Conservation (phyloP, 2,888 invertebrate genomes). For the Cataglyphis altisquamis region DNA sequence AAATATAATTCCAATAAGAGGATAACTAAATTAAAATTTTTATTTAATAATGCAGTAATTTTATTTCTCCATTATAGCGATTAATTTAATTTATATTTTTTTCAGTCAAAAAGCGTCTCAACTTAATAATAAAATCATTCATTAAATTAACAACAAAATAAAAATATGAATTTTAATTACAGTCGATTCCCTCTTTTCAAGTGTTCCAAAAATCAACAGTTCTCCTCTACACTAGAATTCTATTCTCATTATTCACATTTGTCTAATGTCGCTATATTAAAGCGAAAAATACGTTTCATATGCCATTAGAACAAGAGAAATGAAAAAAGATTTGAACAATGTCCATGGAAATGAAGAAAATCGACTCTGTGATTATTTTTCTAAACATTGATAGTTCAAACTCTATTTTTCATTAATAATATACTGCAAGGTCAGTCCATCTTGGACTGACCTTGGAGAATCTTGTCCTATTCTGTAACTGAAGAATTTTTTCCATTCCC, state of each 20-base stretch:
- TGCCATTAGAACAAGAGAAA: not conserved
- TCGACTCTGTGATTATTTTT: not conserved
- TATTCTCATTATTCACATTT: not conserved
- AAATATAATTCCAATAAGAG: not conserved
- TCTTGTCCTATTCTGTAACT: conserved; percentile 6
- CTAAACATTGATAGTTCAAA: not conserved
- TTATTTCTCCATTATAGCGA: not conserved
- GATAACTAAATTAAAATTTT: conserved; percentile 19
- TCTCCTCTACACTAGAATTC: not conserved
- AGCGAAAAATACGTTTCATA: not conserved
- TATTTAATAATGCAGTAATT: not conserved
- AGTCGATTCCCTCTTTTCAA: not conserved
- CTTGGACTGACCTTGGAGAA: not conserved
- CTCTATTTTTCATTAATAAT: conserved; percentile 21
- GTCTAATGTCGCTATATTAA: not conserved
- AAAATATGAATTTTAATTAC: conserved; percentile 17
- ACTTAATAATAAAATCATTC: conserved; percentile 3
- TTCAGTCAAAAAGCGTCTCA: not conserved
- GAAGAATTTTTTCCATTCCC: not conserved
- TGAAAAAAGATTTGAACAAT: not conserved
- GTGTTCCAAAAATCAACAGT: not conserved
- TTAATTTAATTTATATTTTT: not conserved
- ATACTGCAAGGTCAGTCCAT: conserved; percentile 4
- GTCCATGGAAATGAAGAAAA: not conserved
- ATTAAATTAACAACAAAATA: not conserved